phyloP scores from a whole-genome alignment of 1,140 invertebrate species.

The Aradophagus sp. region DNA sequence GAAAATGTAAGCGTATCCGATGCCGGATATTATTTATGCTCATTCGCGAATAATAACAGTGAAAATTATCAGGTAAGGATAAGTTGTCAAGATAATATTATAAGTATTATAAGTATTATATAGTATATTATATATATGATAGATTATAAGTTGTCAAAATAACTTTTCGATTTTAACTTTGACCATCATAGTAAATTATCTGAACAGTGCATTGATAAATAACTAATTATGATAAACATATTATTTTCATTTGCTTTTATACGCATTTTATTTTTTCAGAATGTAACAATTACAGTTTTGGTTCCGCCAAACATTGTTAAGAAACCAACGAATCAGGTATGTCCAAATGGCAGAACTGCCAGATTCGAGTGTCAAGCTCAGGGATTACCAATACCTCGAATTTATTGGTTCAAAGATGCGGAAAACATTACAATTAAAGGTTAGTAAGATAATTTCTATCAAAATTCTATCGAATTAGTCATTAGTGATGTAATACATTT shows the following conservation, averaged over 20 bases:
- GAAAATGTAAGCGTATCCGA: slow-evolving; percentile 70
- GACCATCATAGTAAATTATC: no score
- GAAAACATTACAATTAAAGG: slow-evolving; percentile 77
- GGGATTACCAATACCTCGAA: slow-evolving; percentile 79
- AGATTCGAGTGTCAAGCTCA: slow-evolving; percentile 82
- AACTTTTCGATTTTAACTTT: no score
- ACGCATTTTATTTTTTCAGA: slow-evolving; percentile 57
- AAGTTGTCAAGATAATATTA: no score
- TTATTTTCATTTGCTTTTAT: no score
- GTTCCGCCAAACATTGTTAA: slow-evolving; percentile 78
- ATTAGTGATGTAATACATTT: no score
- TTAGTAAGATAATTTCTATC: no score
- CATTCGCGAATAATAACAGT: slow-evolving; percentile 63
- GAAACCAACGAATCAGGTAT: slow-evolving; percentile 76
- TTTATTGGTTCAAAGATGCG: slow-evolving; percentile 84
- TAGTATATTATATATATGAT: no score
- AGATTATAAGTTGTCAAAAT: no score
- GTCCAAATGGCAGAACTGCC: slow-evolving; percentile 79
- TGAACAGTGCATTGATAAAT: no score
- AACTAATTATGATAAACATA: no score
- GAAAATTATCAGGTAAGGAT: slow-evolving; percentile 71
- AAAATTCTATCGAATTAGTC: no score
- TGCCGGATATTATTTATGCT: slow-evolving; percentile 78
- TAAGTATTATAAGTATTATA: no score
- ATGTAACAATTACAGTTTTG: slow-evolving; percentile 75